Percentiles rank a stretch among this genome's conserved stretches.
These are phyloP conservation scores for Thunnus thynnus DNA, from an alignment of 2,113 vertebrate species.

Conservation along the genomic window DNA sequence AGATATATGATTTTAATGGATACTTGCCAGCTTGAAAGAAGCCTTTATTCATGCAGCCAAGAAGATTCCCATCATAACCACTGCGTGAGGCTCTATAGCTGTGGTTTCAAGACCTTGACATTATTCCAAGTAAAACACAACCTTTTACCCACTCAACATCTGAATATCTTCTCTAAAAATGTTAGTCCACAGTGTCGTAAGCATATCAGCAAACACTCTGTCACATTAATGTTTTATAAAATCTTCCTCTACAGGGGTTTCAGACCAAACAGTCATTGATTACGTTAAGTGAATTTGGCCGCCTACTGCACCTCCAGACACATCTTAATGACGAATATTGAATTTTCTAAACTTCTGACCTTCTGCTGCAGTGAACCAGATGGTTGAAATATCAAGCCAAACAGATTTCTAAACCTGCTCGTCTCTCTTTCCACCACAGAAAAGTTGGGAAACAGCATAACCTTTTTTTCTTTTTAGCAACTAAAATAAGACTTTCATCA, in stretches of 20 bases:
- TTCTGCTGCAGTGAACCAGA: conserved; percentile 24
- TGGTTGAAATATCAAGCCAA: conserved; percentile 31
- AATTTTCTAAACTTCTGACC: conserved; percentile 27
- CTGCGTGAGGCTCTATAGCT: neutral
- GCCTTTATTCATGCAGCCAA: neutral
- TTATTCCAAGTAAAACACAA: neutral
- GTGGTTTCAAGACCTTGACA: neutral
- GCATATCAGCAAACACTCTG: too few relatives aligned
- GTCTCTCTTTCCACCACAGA: neutral
- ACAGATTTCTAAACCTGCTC: neutral
- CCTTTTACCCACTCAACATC: neutral
- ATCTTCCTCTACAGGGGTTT: neutral
- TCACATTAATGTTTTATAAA: neutral
- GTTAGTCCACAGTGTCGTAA: too few relatives aligned
- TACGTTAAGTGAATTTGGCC: conserved; percentile 4
- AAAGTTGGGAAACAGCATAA: neutral
- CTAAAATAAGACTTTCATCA: neutral
- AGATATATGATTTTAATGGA: neutral
- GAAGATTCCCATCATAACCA: neutral
- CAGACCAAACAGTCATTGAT: conserved; percentile 1
- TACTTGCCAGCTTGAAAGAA: neutral
- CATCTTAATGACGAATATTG: conserved; percentile 4
- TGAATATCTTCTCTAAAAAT: neutral
- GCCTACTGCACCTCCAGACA: conserved; percentile 10
- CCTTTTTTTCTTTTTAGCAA: neutral